A percentile compares a stretch with the other conserved stretches of the same genome.
These are phyloP conservation scores for Trichonephila inaurata DNA, from an alignment of 1,140 invertebrate genomes.

Conservation along the genomic window DNA sequence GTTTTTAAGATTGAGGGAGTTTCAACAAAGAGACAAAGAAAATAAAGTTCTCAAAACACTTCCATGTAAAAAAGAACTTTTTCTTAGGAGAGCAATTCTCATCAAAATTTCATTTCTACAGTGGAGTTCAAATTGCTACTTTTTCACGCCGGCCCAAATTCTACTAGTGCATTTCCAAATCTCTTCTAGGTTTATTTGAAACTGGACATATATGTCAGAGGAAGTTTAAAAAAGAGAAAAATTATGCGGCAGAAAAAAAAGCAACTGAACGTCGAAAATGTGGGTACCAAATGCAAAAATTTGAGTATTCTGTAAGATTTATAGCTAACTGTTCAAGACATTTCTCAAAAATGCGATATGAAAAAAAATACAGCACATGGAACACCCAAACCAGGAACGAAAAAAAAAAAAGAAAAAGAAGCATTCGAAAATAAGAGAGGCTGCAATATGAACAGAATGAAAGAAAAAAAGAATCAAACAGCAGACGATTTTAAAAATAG, in stretches of 20 bases:
- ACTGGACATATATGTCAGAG: conserved; percentile 11
- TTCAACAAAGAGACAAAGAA: not conserved
- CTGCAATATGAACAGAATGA: not conserved
- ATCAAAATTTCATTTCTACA: not conserved
- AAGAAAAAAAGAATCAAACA: conserved; percentile 6
- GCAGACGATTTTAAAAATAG: conserved; percentile 62
- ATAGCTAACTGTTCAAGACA: conserved; percentile 11
- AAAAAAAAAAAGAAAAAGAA: not conserved
- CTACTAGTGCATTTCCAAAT: not conserved
- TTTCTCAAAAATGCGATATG: not conserved
- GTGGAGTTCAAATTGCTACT: not conserved
- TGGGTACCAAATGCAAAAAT: conserved; percentile 56
- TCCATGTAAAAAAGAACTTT: not conserved
- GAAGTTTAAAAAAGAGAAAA: not conserved
- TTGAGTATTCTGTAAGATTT: conserved; percentile 36
- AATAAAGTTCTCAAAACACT: not conserved
- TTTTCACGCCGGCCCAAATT: not conserved
- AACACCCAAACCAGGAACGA: conserved; percentile 18
- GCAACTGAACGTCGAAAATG: conserved; percentile 4
- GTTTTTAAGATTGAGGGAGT: no score
- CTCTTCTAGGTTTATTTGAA: not conserved
- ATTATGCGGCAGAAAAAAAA: not conserved
- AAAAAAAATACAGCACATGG: conserved; percentile 35
- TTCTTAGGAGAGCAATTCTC: not conserved
- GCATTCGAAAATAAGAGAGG: conserved; percentile 4